These are phyloP conservation scores for Dromiciops gliroides DNA, from an alignment of 2,113 vertebrate genomes.

Conservation along the genomic window DNA sequence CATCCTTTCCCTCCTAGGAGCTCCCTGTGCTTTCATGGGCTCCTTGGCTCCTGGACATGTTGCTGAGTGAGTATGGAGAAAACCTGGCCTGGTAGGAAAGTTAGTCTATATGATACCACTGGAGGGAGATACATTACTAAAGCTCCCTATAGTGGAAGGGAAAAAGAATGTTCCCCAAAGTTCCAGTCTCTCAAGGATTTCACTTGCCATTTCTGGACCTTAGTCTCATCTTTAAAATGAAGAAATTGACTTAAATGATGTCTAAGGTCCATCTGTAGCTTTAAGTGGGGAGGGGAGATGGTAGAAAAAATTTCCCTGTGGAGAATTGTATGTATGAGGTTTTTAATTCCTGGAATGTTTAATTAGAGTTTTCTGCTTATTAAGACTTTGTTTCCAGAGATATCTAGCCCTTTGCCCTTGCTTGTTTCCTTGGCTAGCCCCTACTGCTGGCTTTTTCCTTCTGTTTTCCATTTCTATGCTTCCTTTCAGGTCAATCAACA, in stretches of 20 bases:
- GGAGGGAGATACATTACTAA: not conserved
- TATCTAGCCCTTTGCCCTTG: not conserved
- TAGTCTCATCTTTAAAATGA: not conserved
- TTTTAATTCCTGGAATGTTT: not conserved
- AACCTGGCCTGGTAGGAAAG: not conserved
- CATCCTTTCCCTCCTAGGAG: conserved; percentile 88
- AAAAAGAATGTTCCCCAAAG: not conserved
- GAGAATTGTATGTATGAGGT: not conserved
- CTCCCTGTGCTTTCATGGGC: conserved; percentile 90
- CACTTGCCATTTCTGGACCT: not conserved
- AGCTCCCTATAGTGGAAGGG: not conserved
- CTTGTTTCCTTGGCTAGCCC: not conserved
- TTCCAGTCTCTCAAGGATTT: not conserved
- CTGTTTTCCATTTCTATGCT: conserved; percentile 2
- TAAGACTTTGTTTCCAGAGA: conserved; percentile 38
- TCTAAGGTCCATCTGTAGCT: not conserved
- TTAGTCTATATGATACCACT: not conserved
- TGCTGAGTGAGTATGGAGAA: conserved; percentile 86
- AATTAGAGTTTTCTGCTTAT: not conserved
- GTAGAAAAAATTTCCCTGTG: not conserved
- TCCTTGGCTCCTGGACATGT: conserved; percentile 86
- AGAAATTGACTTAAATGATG: not conserved
- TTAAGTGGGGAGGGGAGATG: not conserved
- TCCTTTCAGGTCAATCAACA: not conserved
- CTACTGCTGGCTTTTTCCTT: not conserved